Percentiles rank a stretch among this genome's conserved stretches.
Conservation (phyloP, 2,797 vertebrate genomes). For the Gymnodraco acuticeps region DNA sequence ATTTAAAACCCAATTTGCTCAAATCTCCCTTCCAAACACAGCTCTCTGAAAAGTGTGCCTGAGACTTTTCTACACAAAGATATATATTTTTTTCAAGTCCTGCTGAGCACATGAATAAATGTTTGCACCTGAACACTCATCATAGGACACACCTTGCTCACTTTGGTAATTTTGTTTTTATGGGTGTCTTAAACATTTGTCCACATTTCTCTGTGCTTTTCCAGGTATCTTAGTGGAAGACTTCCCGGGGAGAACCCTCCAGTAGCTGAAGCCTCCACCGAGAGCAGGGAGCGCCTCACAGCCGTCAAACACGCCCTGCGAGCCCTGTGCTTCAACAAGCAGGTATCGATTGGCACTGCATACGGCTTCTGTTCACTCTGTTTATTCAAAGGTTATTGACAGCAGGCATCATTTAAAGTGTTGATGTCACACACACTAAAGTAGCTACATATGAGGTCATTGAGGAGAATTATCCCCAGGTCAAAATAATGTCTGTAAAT, state of each 20-base stretch:
- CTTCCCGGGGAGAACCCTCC: slow-evolving; percentile 71
- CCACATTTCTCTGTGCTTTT: background rate
- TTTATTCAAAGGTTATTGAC: slow-evolving; percentile 37
- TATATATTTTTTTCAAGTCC: background rate
- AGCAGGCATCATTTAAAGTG: slow-evolving; percentile 21
- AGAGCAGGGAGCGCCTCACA: slow-evolving; percentile 88
- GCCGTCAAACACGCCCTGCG: slow-evolving; percentile 90
- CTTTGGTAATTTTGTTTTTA: background rate
- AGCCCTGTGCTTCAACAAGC: slow-evolving; percentile 89
- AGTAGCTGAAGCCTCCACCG: slow-evolving; percentile 76
- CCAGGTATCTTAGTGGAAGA: slow-evolving; percentile 87
- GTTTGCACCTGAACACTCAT: slow-evolving; percentile 1
- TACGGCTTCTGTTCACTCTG: slow-evolving; percentile 2
- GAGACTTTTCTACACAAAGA: background rate
- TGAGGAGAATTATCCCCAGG: background rate
- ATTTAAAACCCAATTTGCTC: slow-evolving; percentile 8
- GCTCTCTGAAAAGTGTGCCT: background rate
- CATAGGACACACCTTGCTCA: background rate
- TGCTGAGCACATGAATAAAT: background rate
- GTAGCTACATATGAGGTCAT: slow-evolving; percentile 3
- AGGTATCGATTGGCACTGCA: slow-evolving; percentile 80
- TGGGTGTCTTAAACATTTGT: background rate
- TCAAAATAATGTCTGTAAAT: background rate
- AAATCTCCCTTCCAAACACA: background rate
- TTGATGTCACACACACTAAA: slow-evolving; percentile 9